Percentiles rank a stretch among this genome's conserved stretches.
Conservation (phyloP, 1,140 invertebrate genomes). For the Orchestia grillus region DNA sequence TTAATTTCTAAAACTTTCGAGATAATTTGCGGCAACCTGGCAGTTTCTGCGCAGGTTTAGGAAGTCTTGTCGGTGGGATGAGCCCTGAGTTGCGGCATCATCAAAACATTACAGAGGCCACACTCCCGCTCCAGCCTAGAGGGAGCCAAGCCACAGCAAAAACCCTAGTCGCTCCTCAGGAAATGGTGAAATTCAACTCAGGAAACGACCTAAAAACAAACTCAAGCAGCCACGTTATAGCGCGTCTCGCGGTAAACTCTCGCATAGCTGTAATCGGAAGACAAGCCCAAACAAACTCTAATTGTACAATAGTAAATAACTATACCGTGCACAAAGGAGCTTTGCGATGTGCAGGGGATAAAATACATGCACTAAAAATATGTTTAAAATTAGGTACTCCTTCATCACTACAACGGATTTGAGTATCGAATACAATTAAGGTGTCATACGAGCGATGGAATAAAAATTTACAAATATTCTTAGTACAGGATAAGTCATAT, state of each 20-base stretch:
- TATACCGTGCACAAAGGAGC: background rate
- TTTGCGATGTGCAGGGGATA: background rate
- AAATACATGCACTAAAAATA: background rate
- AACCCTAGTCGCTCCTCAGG: background rate
- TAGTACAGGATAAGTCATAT: background rate
- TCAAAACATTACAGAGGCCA: background rate
- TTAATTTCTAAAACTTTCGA: background rate
- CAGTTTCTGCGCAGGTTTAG: background rate
- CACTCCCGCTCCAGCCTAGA: background rate
- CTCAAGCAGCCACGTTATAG: background rate
- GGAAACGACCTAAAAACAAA: slow-evolving; percentile 45
- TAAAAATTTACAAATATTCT: background rate
- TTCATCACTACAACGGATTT: background rate
- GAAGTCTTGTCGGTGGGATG: background rate
- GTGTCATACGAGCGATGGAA: background rate
- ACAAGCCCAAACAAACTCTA: background rate
- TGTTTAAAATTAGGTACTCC: background rate
- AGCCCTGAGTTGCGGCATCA: background rate
- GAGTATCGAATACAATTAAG: background rate
- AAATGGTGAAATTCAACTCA: slow-evolving; percentile 44
- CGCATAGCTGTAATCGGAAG: background rate
- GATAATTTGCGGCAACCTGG: background rate
- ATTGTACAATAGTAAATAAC: background rate
- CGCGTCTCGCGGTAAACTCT: background rate
- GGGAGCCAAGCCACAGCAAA: background rate